Evolutionary conservation across 2,113 vertebrate genomes (phyloP), one percentile per base, ranked within the genome.

Genomic region (Tylochromis polylepis): DNA sequence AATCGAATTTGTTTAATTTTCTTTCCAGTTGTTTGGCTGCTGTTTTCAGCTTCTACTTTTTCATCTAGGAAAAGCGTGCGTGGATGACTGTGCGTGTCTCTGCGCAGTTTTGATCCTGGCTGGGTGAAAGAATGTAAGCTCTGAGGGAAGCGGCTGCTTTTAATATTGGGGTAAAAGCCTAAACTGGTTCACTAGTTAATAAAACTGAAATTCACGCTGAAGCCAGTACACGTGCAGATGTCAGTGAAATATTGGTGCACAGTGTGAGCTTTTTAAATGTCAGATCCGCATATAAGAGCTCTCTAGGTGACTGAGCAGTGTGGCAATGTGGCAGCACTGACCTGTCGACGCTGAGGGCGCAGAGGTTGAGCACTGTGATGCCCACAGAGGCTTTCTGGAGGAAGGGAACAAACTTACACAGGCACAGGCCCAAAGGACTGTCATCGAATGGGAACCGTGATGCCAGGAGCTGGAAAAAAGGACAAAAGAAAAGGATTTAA

Each of bases 281-380:
- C 62, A 67, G 62, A 67, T 67, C 34, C 34, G 38, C 15, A 46
- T 27, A 0, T 56, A 79, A 56, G 14, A 56, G 31, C 51, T 56
- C 18, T 72, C 24, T 10, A 79, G 38, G 77, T 79, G 77, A 41
- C 77, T 24, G n/a, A 41, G 36, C 46, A 11, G 34, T 22, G 43
- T 84, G 67, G 10, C 5, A 2, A 0, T 56, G 11, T 58, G 34
- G 43, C 3, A 24, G 41, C 29, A 90, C 67, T 88, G 96, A 99
- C 99, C 99, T 99, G 97, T 99, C 98, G 62, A 99, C 98, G 6
- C 99, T 99, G 81, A 99, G 97, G 38, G 99, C 98, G 6, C 98
- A 99, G 93, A 99, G 95, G 90, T 98, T 99, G 92, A 99, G 97
- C 14, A 99, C 98, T 2, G 99, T 99, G 95, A 99, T 99, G 91